Evolutionary conservation across 2,888 invertebrate species (phyloP), one percentile per base, ranked within the genome.

Genomic region (Dynastes hyllus): DNA sequence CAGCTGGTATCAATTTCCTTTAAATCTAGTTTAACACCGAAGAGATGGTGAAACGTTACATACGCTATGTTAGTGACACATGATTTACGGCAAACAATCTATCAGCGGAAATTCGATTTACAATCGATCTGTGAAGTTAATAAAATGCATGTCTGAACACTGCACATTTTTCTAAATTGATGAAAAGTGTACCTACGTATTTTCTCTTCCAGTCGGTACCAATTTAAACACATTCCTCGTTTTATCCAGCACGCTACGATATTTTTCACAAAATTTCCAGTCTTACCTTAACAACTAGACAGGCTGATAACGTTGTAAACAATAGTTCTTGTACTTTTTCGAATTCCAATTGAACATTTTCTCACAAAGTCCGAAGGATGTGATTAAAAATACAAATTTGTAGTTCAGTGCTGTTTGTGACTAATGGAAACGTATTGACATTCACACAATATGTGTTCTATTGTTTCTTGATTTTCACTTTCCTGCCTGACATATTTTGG

Each of bases 121-220:
- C 58, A 66, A 77, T 69, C 51, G 50, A 51, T 63, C 40, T 50
- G 77, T 50, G 63, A 66, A 77, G 80, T 78, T 80, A 80, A 80
- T 80, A 80, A 80, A 80, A 80, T 78, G 80, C 80, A 80, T 78
- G 80, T 75, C 80, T 77, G 78, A 75, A 37, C 80, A 75, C 66
- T 27, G 78, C 51, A 45, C 76, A 69, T 76, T 77, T 65, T 67
- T 61, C 66, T 11, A 61, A 73, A 67, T 78, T 67, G 70, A 40
- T 78, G 69, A 80, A 78, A 75, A 78, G 78, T 2, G 8, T 8
- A 66, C 29, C 58, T 32, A 58, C 50, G 77, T 67, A 67, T 53
- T 67, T 53, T 45, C 66, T 67, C 9, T 22, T 11, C 22, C 22
- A n/a, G 6, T 16, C 8, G 66, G 22, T 50, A 22, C n/a, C 66